Base-by-base conservation (phyloP, 2,113 vertebrate genomes). In the Calonectris borealis region DNA sequence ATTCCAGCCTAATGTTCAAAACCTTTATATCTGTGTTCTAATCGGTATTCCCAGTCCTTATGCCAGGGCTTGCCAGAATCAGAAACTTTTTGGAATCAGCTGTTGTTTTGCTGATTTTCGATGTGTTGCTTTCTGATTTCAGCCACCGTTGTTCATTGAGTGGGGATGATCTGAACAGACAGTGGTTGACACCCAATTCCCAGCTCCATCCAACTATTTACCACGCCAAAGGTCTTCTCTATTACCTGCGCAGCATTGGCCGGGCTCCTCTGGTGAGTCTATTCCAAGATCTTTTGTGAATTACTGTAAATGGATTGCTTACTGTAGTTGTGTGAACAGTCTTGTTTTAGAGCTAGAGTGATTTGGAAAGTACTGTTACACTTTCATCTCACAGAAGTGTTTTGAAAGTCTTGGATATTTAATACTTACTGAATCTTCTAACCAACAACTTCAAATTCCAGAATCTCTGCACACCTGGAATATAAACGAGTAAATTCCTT, bases 71-170 rank as follows among this genome's bases (percentile, higher is more conserved):
- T 46, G 42, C 38, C 52, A 36, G 48, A 66, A 55, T 13, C 4
- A 0, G 38, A 48, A 75, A 26, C 3, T 6, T 25, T 69, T 46
- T 73, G 36, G 48, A 68, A 31, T 55, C 49, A 73, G 34, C 26
- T 49, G 0, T 24, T 81, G 19, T 49, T 83, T 54, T 81, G 16
- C 75, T 90, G 69, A 38, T 89, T 75, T 88, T 21, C 71, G 78
- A 95, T 70, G 42, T 87, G 79, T 55, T 66, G 17, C 40, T 90
- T 89, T 92, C 49, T 87, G 25, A 13, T 95, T 86, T 65, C 95
- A 99, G 99, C 87, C 98, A 99, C 60, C 98, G 99, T 32, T 99
- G 99, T 66, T 99, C 99, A 0, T 96, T 99, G 94, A 99, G 97
- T 58, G 98, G 98, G 29, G 98, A 99, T 62, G 99, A 99, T 78